Evolutionary conservation across 1,140 invertebrate genomes (phyloP), one percentile per base, ranked within the genome.

Genomic region (Heliothis subflexa): DNA sequence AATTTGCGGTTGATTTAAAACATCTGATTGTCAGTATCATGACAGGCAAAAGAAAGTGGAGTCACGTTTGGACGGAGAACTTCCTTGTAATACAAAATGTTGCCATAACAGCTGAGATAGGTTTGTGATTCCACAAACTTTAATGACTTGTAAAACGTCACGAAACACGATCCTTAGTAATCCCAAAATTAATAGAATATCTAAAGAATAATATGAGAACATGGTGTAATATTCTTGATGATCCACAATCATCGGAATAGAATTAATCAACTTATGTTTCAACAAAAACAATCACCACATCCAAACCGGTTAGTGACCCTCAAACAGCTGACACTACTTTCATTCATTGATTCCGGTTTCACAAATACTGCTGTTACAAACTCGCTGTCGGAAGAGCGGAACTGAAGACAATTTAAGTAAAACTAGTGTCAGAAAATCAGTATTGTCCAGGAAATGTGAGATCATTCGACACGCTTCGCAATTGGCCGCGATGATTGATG

Each of bases 401-500:
- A 64, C n/a, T 57, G 54, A 57, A 21, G 10, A n/a, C 61, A 64
- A 13, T 64, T 64, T 64, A 64, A 64, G 61, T 13, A 16, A 55
- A 49, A 49, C 40, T 21, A 66, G 62, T 49, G 45, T 25, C 40
- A 49, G 45, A 49, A 66, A 66, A 66, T 66, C 62, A 66, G 62
- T 66, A 66, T 18, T 13, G 45, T 66, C 40, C 62, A 66, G 62
- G 62, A 66, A 66, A 45, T 49, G 28, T 66, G 25, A 10, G 18
- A 55, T 72, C 49, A 45, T 72, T 54, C 70, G 70, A 25, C 70
- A 72, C 70, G 49, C 70, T 54, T 72, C 70, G 62, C 62, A 72
- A 57, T 72, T 72, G 64, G 40, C 45, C 70, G 70, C 25, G 52
- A 47, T 72, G 70, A 72, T 72, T 72, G 70, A 72, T 72, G 54